Base-by-base conservation (phyloP, 2,888 invertebrate species). In the Tenodera sinensis region DNA sequence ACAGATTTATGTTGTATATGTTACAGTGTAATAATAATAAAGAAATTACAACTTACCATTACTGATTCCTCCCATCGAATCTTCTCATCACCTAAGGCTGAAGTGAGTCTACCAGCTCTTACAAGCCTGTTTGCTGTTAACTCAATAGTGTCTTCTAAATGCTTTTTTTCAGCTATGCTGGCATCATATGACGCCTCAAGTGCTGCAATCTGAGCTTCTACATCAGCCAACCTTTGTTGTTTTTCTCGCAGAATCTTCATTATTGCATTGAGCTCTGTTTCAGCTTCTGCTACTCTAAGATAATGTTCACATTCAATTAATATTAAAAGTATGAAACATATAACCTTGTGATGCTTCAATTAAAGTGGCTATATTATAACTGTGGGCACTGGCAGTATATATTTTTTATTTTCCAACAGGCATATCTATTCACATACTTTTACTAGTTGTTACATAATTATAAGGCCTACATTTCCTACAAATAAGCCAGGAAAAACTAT, bases 71-170 rank as follows among this genome's bases (percentile, higher is more conserved):
- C 96, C 98, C 98, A 98, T 89, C 98, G 95, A 2, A 96, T 94
- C 93, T 97, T 96, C 93, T 98, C 98, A 92, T 98, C 98, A 0
- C 97, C 96, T 14, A 98, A 93, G 0, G 98, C 98, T 54, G 97
- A 96, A 14, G 98, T 98, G 25, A 98, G 94, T 90, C 97, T 95
- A 0, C 97, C 97, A 0, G 98, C 98, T 89, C 98, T 95, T 90
- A 95, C 95, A 28, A 98, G 94, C 85, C 98, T 94, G 0, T 96
- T 96, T 12, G 96, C 96, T 0, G 97, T 97, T 85, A 97, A 93
- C 91, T 96, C 96, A 90, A 98, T 97, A 71, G 96, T 96, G 25
- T 95, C 94, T 92, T 97, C 96, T 84, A 97, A 93, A 71, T 96
- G 95, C 91, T 97, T 96, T 91, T 98, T 96, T 92, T 96, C 97